Evolutionary conservation across 2,113 vertebrate genomes (phyloP), one percentile per base, ranked within the genome.

Genomic region (Leiothrix lutea): DNA sequence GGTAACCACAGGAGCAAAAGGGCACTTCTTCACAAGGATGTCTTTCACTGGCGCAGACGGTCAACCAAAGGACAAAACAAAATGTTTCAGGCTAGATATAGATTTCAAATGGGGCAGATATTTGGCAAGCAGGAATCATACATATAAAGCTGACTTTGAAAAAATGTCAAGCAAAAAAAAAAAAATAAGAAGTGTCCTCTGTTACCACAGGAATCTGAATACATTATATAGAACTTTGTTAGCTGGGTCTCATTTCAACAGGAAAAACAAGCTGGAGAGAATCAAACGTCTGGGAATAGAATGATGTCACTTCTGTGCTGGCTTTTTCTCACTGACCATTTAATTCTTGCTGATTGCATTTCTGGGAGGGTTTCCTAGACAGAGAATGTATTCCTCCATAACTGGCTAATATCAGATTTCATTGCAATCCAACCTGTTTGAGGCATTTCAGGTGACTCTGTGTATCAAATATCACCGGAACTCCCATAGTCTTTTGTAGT

Each of bases 11-110:
- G 95, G 97, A 97, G 95, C 97, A 97, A 97, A 97, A 86, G 97
- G 95, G 93, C 96, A 97, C 60, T 79, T 95, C 91, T 95, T 88
- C 86, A 98, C 98, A 98, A 98, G 94, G 85, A 90, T 80, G 96
- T 53, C 98, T 98, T 98, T 98, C 98, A 98, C 35, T 97, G 96
- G 87, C 4, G 29, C 97, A 98, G 98, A 98, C 98, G 93, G 98
- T 98, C 98, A 98, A 97, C 72, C 87, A 96, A 92, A 98, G 98
- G 98, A 96, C 98, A 98, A 84, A 96, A 85, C 86, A 85, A 92
- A 97, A 83, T 93, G 84, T 95, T 97, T 93, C 97, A 96, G 89
- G 92, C 97, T 95, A 91, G 86, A 96, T 96, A 93, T 96, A 95
- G 93, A 95, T 94, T 96, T 92, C 94, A 97, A 96, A 95, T 92